Conservation (phyloP, 1,140 invertebrate species). For the Hylaeus volcanicus region DNA sequence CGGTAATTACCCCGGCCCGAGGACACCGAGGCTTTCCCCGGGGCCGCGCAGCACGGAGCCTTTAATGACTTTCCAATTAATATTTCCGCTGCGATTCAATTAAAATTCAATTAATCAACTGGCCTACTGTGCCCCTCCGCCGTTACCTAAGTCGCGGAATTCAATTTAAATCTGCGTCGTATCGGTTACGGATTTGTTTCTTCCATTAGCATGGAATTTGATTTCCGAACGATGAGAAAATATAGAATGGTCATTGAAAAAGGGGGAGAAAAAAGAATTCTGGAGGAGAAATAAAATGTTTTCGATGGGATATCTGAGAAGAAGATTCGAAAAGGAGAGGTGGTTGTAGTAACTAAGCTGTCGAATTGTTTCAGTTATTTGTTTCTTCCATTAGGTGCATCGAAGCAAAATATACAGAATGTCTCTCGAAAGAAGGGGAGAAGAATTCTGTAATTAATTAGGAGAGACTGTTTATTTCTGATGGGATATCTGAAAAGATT, state of each 20-base stretch:
- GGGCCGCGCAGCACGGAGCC: slow-evolving; percentile 26
- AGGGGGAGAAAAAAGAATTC: too few species aligned
- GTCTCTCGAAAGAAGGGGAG: not conserved
- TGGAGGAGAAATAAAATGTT: too few species aligned
- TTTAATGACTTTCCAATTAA: slow-evolving; percentile 73
- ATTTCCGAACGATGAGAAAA: not conserved
- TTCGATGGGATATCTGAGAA: too few species aligned
- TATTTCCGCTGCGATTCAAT: slow-evolving; percentile 71
- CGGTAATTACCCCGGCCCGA: slow-evolving; percentile 47
- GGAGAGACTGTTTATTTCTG: not conserved
- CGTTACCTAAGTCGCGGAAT: slow-evolving; percentile 66
- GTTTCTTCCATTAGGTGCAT: too few species aligned
- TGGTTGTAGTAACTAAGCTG: too few species aligned
- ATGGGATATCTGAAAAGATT: not conserved
- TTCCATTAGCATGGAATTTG: slow-evolving; percentile 45
- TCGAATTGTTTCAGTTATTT: too few species aligned
- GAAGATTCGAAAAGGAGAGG: too few species aligned
- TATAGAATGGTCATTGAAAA: too few species aligned
- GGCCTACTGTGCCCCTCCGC: slow-evolving; percentile 32
- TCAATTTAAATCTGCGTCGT: slow-evolving; percentile 73
- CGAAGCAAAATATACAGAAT: too few species aligned
- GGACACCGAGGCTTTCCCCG: slow-evolving; percentile 52
- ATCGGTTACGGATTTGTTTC: slow-evolving; percentile 73
- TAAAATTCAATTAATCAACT: slow-evolving; percentile 76
- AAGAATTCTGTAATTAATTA: not conserved